phyloP scores from a whole-genome alignment of 2,113 vertebrate genomes.

The Deroptyus accipitrinus region DNA sequence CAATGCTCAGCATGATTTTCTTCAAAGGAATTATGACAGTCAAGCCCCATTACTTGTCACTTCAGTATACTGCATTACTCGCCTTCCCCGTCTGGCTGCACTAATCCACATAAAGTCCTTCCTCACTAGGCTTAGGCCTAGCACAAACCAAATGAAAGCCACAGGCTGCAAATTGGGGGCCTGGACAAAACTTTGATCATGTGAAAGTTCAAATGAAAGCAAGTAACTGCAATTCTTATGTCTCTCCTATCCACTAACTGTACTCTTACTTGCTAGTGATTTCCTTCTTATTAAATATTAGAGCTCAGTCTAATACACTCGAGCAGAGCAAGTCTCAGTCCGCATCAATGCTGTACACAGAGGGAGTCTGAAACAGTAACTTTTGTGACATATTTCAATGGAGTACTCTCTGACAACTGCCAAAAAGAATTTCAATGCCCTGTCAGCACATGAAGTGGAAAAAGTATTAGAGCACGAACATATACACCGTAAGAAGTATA shows the following conservation, averaged over 20 bases:
- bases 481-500: background rate
- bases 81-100: background rate
- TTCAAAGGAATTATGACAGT: background rate
- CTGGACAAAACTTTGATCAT: background rate
- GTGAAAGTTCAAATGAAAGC: background rate
- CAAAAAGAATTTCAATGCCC: background rate
- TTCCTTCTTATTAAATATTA: background rate
- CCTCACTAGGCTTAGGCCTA: background rate
- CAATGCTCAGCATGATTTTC: background rate
- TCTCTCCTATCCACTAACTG: background rate
- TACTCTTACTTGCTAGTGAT: background rate
- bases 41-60: background rate
- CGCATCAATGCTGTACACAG: background rate
- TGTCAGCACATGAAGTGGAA: background rate
- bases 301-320: background rate
- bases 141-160: fast-evolving
- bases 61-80: background rate
- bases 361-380: background rate
- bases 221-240: background rate
- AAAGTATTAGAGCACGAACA: background rate
- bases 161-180: background rate
- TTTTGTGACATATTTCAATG: background rate
- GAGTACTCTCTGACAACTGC: background rate
- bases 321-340: background rate
- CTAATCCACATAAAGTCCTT: background rate